Percentiles rank a stretch among this genome's conserved stretches.
Conservation (phyloP, 1,140 invertebrate genomes). For the Capitella teleta region DNA sequence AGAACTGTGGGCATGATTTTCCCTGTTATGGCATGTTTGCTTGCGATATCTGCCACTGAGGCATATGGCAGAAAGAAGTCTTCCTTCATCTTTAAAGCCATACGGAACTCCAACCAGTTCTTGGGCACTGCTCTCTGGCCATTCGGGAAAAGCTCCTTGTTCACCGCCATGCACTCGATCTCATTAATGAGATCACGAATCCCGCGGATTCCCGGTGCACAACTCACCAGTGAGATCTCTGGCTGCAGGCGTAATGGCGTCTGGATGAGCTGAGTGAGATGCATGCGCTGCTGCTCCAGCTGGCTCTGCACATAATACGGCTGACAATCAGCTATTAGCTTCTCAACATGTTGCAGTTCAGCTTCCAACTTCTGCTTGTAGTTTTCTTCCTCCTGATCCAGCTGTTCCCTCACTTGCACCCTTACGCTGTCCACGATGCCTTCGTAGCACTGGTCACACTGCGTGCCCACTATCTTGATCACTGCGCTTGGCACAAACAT, state of each 20-base stretch:
- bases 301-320: background rate
- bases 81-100: constrained; percentile 21
- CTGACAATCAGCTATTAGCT: background rate
- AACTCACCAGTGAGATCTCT: constrained; percentile 6
- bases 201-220: constrained; percentile 11
- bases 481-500: constrained; percentile 25
- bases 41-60: constrained; percentile 18
- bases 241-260: background rate
- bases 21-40: constrained; percentile 17
- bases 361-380: background rate
- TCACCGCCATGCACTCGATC: constrained; percentile 31
- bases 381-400: background rate
- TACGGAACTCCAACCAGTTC: constrained; percentile 23
- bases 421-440: background rate
- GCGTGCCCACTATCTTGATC: constrained; percentile 34
- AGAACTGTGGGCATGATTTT: constrained; percentile 26
- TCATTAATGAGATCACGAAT: constrained; percentile 24
- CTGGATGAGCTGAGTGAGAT: constrained; percentile 4
- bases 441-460: constrained; percentile 18
- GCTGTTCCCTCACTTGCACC: background rate
- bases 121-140: constrained; percentile 25
- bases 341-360: background rate
- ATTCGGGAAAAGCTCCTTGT: constrained; percentile 30
- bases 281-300: constrained; percentile 2
- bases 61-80: constrained; percentile 22